A percentile compares a stretch with the other conserved stretches of the same genome.
Evolutionary conservation across 2,888 invertebrate species (phyloP).

Genomic region (Craniophora ligustri): DNA sequence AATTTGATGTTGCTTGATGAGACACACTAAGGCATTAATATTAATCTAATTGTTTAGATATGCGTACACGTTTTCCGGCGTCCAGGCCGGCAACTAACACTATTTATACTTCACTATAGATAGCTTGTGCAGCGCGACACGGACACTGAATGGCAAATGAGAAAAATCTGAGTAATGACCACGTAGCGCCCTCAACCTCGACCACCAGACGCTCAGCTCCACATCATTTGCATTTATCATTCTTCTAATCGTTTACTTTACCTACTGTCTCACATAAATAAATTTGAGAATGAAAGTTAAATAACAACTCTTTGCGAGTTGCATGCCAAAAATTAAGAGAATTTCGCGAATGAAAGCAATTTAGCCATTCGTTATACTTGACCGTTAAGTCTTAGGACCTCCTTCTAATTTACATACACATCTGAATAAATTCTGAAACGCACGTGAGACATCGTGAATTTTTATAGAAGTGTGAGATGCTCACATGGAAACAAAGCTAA

Average conservation of each 20-base stretch:
- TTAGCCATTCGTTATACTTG: slow-evolving; percentile 20
- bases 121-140: slow-evolving; percentile 71
- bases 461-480: slow-evolving; percentile 5
- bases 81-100: slow-evolving; percentile 66
- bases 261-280: slow-evolving; percentile 34
- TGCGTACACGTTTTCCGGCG: slow-evolving; percentile 64
- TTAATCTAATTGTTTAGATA: slow-evolving; percentile 44
- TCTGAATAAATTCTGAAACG: slow-evolving; percentile 9
- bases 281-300: slow-evolving; percentile 59
- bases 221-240: slow-evolving; percentile 38
- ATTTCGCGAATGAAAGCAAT: slow-evolving; percentile 49
- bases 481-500: slow-evolving; percentile 37
- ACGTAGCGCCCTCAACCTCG: slow-evolving; percentile 57
- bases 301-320: slow-evolving; percentile 28
- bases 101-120: slow-evolving; percentile 77
- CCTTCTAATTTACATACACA: slow-evolving; percentile 9
- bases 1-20: not conserved
- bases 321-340: slow-evolving; percentile 50
- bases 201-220: slow-evolving; percentile 29
- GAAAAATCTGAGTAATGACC: slow-evolving; percentile 73
- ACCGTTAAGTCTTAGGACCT: slow-evolving; percentile 6
- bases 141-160: slow-evolving; percentile 80
- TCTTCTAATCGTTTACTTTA: slow-evolving; percentile 5
- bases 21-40: slow-evolving; percentile 17
- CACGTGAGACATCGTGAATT: slow-evolving; percentile 1